phyloP scores from a whole-genome alignment of 2,888 invertebrate genomes.

The Diabrotica balteata region DNA sequence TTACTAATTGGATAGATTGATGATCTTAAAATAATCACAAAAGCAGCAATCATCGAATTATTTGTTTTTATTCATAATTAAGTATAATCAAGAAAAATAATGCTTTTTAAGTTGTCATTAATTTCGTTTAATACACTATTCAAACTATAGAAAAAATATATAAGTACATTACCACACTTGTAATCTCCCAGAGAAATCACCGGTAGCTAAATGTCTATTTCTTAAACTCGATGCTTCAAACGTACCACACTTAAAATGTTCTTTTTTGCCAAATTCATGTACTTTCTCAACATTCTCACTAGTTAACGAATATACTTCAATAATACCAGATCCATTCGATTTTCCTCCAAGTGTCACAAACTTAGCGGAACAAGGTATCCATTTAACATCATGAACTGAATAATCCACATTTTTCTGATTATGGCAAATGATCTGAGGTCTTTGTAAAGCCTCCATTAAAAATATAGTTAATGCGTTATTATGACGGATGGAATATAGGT shows the following conservation, averaged over 20 bases:
- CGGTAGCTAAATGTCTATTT: slow-evolving; percentile 85
- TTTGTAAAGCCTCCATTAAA: slow-evolving; percentile 69
- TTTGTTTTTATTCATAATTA: too few relatives aligned
- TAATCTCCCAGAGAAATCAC: slow-evolving; percentile 86
- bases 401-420: slow-evolving; percentile 83
- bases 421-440: slow-evolving; percentile 91
- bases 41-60: too few relatives aligned
- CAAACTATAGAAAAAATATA: too few relatives aligned
- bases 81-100: too few relatives aligned
- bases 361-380: slow-evolving; percentile 95
- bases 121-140: too few relatives aligned
- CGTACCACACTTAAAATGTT: slow-evolving; percentile 90
- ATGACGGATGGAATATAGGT: too few relatives aligned
- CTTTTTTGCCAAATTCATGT: slow-evolving; percentile 79
- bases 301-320: slow-evolving; percentile 82
- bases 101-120: too few relatives aligned
- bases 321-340: slow-evolving; percentile 83
- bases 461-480: too few relatives aligned
- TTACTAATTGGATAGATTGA: too few relatives aligned
- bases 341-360: slow-evolving; percentile 88
- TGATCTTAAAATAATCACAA: too few relatives aligned
- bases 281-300: slow-evolving; percentile 76
- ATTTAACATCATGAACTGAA: slow-evolving; percentile 90
- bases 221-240: slow-evolving; percentile 88
- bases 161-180: slow-evolving; percentile 71